These are phyloP conservation scores for Bedellia somnulentella DNA, from an alignment of 2,888 invertebrate species.

Conservation along the genomic window DNA sequence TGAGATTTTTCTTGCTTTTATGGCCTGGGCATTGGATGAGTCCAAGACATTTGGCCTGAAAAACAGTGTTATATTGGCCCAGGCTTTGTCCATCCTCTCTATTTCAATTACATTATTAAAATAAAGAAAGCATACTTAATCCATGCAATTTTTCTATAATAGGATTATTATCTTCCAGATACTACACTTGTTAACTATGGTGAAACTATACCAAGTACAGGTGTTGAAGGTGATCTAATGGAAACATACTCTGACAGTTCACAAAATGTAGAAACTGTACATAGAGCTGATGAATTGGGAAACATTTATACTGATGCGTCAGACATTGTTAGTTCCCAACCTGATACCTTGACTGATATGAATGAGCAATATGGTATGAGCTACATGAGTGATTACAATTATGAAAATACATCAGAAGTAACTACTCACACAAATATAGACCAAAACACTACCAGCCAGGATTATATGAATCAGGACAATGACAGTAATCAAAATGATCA, in stretches of 20 bases:
- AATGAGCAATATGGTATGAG: conserved; percentile 39
- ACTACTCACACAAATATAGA: conserved; percentile 14
- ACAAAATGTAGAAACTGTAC: conserved; percentile 33
- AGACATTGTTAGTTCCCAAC: conserved; percentile 27
- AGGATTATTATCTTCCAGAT: too few relatives aligned
- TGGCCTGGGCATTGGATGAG: background rate
- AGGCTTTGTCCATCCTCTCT: background rate
- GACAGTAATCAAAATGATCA: conserved; percentile 15
- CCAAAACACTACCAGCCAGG: background rate
- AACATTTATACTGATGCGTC: conserved; percentile 42
- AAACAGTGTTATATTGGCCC: too few relatives aligned
- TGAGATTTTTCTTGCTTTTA: too few relatives aligned
- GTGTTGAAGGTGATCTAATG: conserved; percentile 28
- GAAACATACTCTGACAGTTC: conserved; percentile 36
- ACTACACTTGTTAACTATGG: conserved; percentile 47
- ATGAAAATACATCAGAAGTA: conserved; percentile 22
- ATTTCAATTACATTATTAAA: too few relatives aligned
- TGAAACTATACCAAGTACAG: conserved; percentile 24
- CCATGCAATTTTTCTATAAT: too few relatives aligned
- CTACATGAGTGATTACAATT: conserved; percentile 40
- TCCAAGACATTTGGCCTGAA: too few relatives aligned
- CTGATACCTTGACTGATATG: conserved; percentile 26
- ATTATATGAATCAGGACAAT: conserved; percentile 22
- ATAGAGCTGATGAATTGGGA: conserved; percentile 42
- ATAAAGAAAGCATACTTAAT: too few relatives aligned